phyloP scores from a whole-genome alignment of 2,113 vertebrate genomes.

The Trogon melanurus region DNA sequence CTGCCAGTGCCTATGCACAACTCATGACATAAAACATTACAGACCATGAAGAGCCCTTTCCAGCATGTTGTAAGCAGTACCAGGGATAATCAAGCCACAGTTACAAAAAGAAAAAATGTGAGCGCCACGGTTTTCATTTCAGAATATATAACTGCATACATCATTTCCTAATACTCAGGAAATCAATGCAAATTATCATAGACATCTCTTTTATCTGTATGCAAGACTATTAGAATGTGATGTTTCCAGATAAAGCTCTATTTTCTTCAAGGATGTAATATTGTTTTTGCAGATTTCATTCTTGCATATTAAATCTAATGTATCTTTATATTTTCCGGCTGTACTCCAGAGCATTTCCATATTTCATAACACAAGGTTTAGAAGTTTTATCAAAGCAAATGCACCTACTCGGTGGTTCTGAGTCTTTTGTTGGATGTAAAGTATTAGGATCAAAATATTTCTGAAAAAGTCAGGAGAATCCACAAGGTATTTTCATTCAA shows the following conservation, averaged over 20 bases:
- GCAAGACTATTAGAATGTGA: neutral
- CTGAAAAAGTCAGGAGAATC: constrained; percentile 21
- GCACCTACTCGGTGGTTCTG: neutral
- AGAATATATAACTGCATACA: neutral
- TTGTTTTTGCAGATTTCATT: neutral
- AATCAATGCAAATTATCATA: neutral
- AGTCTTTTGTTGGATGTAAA: neutral
- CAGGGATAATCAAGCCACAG: neutral
- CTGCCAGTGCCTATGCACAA: neutral
- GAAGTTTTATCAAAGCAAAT: constrained; percentile 26
- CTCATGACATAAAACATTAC: neutral
- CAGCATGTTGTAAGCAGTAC: neutral
- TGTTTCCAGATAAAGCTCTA: neutral
- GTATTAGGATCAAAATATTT: constrained; percentile 45
- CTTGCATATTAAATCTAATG: neutral
- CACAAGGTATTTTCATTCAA: constrained; percentile 1
- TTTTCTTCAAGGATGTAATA: neutral
- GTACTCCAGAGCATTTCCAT: neutral
- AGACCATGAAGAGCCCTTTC: neutral
- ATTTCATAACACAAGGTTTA: constrained; percentile 27
- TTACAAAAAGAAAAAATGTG: neutral
- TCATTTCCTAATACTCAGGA: neutral
- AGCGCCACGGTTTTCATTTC: neutral
- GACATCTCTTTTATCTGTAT: neutral
- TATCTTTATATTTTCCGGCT: constrained; percentile 4